Percentiles rank a stretch among this genome's conserved stretches.
phyloP scores from a whole-genome alignment of 1,140 invertebrate genomes.

The Drosophila repleta region DNA sequence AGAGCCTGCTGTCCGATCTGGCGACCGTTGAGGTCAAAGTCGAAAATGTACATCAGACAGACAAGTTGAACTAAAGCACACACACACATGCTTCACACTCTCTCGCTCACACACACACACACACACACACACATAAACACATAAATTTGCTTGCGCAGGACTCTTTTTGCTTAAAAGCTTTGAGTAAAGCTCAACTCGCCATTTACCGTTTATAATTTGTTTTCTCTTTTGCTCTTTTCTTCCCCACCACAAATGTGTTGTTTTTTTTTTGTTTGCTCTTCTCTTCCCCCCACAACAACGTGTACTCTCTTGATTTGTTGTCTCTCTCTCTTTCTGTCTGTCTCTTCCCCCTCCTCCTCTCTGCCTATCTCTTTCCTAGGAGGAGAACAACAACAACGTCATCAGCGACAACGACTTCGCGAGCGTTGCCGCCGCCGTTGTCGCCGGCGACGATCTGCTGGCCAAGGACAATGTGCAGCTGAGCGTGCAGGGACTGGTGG shows the following conservation, averaged over 20 bases:
- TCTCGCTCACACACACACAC: background rate
- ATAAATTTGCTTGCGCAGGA: slow-evolving; percentile 24
- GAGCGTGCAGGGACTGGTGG: slow-evolving; percentile 63
- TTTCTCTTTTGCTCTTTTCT: slow-evolving; percentile 46
- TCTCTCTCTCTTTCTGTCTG: slow-evolving; percentile 4
- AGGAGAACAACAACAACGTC: slow-evolving; percentile 79
- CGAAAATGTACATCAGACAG: slow-evolving; percentile 78
- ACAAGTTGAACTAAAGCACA: slow-evolving; percentile 45
- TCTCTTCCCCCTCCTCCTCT: slow-evolving; percentile 19
- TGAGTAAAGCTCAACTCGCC: background rate
- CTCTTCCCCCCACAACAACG: slow-evolving; percentile 22
- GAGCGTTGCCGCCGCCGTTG: slow-evolving; percentile 64
- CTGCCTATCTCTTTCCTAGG: slow-evolving; percentile 64
- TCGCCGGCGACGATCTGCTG: slow-evolving; percentile 65
- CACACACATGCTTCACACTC: background rate
- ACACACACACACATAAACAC: background rate
- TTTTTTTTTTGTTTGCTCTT: background rate
- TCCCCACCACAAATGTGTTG: slow-evolving; percentile 2
- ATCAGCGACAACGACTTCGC: slow-evolving; percentile 69
- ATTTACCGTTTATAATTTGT: slow-evolving; percentile 45
- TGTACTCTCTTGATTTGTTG: slow-evolving; percentile 13
- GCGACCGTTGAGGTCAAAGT: slow-evolving; percentile 85
- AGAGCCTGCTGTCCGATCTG: slow-evolving; percentile 85
- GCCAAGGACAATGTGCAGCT: slow-evolving; percentile 72
- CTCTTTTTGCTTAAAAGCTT: slow-evolving; percentile 15